A percentile compares a stretch with the other conserved stretches of the same genome.
phyloP scores from a whole-genome alignment of 2,113 vertebrate genomes.

The Toxotes chatareus region DNA sequence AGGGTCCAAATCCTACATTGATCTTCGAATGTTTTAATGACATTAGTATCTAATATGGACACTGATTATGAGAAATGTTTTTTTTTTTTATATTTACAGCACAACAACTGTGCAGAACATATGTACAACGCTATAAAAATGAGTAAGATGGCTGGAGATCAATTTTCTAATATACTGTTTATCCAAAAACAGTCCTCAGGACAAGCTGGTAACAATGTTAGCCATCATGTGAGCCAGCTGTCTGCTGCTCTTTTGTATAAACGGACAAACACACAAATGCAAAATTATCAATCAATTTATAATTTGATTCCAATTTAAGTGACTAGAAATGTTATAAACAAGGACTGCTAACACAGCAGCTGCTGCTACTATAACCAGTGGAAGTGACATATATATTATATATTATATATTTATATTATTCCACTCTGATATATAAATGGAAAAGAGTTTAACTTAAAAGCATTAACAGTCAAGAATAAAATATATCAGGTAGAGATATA shows the following conservation, averaged over 20 bases:
- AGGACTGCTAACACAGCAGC: neutral
- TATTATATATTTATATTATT: neutral
- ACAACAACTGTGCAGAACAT: conserved; percentile 1
- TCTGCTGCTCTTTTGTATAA: neutral
- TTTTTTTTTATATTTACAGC: neutral
- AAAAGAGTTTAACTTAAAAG: neutral
- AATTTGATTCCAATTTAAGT: neutral
- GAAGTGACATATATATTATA: neutral
- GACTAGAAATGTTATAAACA: neutral
- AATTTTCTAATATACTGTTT: neutral
- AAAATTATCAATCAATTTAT: neutral
- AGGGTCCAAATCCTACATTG: neutral
- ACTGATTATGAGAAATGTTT: neutral
- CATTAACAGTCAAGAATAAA: neutral
- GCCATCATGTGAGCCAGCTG: conserved; percentile 32
- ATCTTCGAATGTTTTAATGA: neutral
- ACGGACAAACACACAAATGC: neutral
- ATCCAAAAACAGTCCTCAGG: neutral
- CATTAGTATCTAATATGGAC: neutral
- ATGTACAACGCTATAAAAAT: conserved; percentile 8
- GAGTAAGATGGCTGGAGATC: neutral
- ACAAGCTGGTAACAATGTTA: conserved; percentile 44
- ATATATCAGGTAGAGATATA: neutral
- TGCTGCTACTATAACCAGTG: too few species aligned
- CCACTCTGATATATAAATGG: neutral